Conservation (phyloP, 1,140 invertebrate genomes). For the Ceratina japonica region DNA sequence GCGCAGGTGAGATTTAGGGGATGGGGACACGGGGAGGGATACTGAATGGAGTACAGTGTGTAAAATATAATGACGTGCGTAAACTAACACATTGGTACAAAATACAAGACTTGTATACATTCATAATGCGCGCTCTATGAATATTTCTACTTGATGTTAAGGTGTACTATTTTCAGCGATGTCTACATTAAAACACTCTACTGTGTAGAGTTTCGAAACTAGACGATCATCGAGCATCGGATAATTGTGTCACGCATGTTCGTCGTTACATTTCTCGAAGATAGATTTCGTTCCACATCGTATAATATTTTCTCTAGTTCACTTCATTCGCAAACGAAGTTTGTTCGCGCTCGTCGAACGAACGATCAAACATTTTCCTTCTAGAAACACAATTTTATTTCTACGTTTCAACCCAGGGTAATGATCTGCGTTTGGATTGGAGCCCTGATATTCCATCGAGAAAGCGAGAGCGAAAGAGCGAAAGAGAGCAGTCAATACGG, state of each 20-base stretch:
- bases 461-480: too few species aligned
- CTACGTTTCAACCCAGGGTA: conserved; percentile 57
- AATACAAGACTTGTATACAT: conserved; percentile 68
- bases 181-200: conserved; percentile 66
- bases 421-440: conserved; percentile 65
- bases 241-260: conserved; percentile 60
- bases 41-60: conserved; percentile 62
- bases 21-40: conserved; percentile 10
- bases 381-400: conserved; percentile 53
- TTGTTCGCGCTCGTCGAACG: conserved; percentile 38
- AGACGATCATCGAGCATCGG: conserved; percentile 58
- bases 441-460: conserved; percentile 65
- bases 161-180: conserved; percentile 65
- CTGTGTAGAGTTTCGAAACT: conserved; percentile 67
- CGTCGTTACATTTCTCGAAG: conserved; percentile 51
- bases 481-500: conserved; percentile 54
- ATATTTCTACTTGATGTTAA: conserved; percentile 66
- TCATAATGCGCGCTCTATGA: conserved; percentile 59
- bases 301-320: conserved; percentile 57
- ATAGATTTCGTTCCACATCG: conserved; percentile 63
- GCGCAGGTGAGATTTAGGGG: conserved; percentile 9
- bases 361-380: conserved; percentile 35
- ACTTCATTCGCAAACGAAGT: conserved; percentile 43
- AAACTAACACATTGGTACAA: conserved; percentile 66
- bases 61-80: conserved; percentile 62